phyloP scores from a whole-genome alignment of 2,797 vertebrate species.

The Taenioides sp. region DNA sequence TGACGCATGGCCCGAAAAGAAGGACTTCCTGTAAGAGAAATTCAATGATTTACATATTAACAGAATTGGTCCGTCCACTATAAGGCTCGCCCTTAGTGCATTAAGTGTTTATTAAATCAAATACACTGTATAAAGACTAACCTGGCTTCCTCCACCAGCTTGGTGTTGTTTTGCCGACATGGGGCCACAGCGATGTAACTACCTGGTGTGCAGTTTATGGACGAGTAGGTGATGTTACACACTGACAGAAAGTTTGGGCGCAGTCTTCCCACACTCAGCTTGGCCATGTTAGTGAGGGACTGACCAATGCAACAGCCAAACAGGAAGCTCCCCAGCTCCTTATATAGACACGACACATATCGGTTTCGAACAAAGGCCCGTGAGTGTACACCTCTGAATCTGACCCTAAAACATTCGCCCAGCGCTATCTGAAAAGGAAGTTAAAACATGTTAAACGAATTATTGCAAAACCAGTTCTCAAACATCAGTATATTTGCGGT shows the following conservation, averaged over 20 bases:
- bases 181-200: conserved; percentile 60
- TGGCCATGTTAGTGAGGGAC: conserved; percentile 83
- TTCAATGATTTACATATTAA: conserved; percentile 52
- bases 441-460: conserved; percentile 7
- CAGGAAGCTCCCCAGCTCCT: conserved; percentile 81
- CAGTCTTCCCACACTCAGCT: conserved; percentile 80
- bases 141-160: conserved; percentile 76
- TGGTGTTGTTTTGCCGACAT: conserved; percentile 53
- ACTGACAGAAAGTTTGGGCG: conserved; percentile 79
- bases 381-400: conserved; percentile 59
- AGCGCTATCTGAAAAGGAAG: conserved; percentile 72
- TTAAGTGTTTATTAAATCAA: conserved; percentile 1
- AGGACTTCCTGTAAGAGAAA: conserved; percentile 81
- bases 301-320: conserved; percentile 78
- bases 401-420: conserved; percentile 76
- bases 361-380: conserved; percentile 69
- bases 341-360: conserved; percentile 77
- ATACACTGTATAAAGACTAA: conserved; percentile 24
- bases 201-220: conserved; percentile 66
- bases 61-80: not conserved
- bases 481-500: not conserved
- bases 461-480: not conserved
- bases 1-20: conserved; percentile 83
- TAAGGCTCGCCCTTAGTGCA: conserved; percentile 28
- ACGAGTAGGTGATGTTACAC: conserved; percentile 76